These are phyloP conservation scores for Hypolimnas misippus DNA, from an alignment of 2,888 invertebrate species.

Conservation along the genomic window DNA sequence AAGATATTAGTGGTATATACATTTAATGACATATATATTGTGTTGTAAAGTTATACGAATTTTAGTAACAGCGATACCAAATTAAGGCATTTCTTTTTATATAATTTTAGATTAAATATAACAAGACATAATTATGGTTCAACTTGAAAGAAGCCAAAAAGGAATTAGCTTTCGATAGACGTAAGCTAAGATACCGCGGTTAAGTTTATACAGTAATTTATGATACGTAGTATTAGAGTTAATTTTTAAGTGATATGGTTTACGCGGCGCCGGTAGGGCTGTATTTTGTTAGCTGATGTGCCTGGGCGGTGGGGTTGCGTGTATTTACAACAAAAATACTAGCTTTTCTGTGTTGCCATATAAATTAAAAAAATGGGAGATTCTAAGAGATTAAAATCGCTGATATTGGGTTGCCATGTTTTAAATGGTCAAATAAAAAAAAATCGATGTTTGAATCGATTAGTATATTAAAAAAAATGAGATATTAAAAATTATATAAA, in stretches of 20 bases:
- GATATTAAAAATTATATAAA: not conserved
- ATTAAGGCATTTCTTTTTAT: conserved; percentile 71
- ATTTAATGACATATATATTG: conserved; percentile 40
- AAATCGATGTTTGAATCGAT: too few relatives aligned
- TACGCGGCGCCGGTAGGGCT: conserved; percentile 59
- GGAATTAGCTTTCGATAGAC: conserved; percentile 72
- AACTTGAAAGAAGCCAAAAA: conserved; percentile 84
- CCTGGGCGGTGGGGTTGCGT: conserved; percentile 49
- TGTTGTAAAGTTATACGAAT: conserved; percentile 54
- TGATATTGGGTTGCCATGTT: not conserved
- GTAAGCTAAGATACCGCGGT: conserved; percentile 51
- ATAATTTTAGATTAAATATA: conserved; percentile 55
- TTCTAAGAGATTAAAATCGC: not conserved
- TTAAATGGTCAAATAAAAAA: not conserved
- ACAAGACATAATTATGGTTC: conserved; percentile 82
- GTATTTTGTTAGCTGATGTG: conserved; percentile 72
- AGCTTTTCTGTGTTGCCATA: conserved; percentile 6
- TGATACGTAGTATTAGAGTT: conserved; percentile 39
- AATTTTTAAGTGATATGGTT: conserved; percentile 48
- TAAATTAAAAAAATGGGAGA: not conserved
- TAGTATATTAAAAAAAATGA: too few relatives aligned
- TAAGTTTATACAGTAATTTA: conserved; percentile 56
- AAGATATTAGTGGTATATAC: conserved; percentile 57
- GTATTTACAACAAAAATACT: not conserved
- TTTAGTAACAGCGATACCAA: conserved; percentile 73